Evolutionary conservation across 2,797 vertebrate species (phyloP), one percentile per base, ranked within the genome.

Genomic region (Acropternis orthonyx): DNA sequence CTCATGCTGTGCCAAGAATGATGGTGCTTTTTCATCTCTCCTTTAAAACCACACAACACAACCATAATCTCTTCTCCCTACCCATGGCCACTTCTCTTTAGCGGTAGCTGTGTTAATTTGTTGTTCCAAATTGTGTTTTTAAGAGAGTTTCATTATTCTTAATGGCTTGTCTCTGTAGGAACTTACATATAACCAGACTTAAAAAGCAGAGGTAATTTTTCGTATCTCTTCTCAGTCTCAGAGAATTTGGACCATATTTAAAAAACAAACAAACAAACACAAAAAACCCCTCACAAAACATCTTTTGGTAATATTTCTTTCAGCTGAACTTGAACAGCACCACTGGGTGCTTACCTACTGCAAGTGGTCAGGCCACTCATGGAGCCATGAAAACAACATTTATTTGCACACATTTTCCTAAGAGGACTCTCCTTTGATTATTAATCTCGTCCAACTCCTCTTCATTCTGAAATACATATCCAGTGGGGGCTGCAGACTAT

Each of bases 121-220:
- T 84, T 93, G 23, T 63, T 96, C 26, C 28, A 51, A 80, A 95
- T 72, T 56, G 67, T 49, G 39, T 27, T 93, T 96, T 82, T 87
- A 87, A 59, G 26, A 48, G 19, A 62, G 22, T 52, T 89, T 82
- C 65, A 68, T 85, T 95, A 85, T 77, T 89, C 49, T 44, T 85
- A 89, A 89, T 87, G 54, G 37, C 20, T 83, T 85, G 30, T 66
- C 65, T 85, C 84, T 74, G 81, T 78, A 88, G 89, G 61, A 89
- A n/a, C 28, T 82, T 79, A 46, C n/a, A 58, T 65, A 63, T 24
- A 69, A 76, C 39, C 23, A 71, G 67, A 56, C 75, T 83, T 88
- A 7, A 32, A 85, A 85, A 91, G 68, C 14, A 82, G 36, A 81
- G 15, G 12, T 44, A 52, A 51, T 86, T 68, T 75, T 85, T 83